phyloP scores from a whole-genome alignment of 2,888 invertebrate species.

The Lycocerus yunnanus region DNA sequence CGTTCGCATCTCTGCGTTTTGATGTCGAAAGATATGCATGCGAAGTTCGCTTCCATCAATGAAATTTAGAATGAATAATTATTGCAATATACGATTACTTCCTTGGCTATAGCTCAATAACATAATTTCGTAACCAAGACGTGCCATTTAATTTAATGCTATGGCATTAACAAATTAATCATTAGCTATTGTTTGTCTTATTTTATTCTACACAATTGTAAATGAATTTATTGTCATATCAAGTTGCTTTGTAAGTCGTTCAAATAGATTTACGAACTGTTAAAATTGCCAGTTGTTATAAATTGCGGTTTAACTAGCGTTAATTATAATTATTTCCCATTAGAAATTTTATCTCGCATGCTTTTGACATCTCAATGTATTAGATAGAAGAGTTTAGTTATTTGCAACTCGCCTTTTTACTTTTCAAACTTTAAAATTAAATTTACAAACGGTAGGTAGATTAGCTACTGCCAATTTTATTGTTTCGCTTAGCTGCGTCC shows the following conservation, averaged over 20 bases:
- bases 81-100: background rate
- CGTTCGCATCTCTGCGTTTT: background rate
- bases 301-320: background rate
- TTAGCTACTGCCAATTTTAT: background rate
- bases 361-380: background rate
- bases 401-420: background rate
- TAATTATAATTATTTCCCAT: background rate
- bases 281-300: background rate
- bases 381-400: background rate
- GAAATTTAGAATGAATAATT: background rate
- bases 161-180: slow-evolving; percentile 20
- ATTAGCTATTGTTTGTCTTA: slow-evolving; percentile 5
- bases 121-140: slow-evolving; percentile 14
- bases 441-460: background rate
- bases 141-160: slow-evolving; percentile 16
- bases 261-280: background rate
- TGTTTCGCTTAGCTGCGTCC: background rate
- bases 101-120: slow-evolving; percentile 20
- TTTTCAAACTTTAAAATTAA: background rate
- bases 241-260: background rate
- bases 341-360: background rate
- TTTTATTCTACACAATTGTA: background rate
- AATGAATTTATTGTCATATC: background rate
- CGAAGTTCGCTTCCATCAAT: background rate
- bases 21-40: background rate